phyloP scores from a whole-genome alignment of 2,888 invertebrate genomes.

The Drosophila lacicola region DNA sequence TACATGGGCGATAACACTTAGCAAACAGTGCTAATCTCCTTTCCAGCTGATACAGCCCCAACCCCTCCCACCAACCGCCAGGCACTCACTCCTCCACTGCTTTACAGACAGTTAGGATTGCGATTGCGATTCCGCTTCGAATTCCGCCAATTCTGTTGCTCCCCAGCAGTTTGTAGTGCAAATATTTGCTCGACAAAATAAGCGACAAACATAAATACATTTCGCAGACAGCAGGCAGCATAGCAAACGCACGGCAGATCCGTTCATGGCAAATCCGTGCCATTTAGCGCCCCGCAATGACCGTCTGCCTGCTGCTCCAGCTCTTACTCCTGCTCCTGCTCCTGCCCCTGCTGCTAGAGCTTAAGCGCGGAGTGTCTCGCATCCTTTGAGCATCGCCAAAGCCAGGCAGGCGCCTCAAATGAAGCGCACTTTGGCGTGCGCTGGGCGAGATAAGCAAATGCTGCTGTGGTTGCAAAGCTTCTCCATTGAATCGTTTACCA shows the following conservation, averaged over 20 bases:
- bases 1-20: slow-evolving; percentile 76
- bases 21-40: slow-evolving; percentile 73
- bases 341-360: slow-evolving; percentile 13
- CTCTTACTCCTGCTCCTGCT: slow-evolving; percentile 13
- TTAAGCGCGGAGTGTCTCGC: slow-evolving; percentile 20
- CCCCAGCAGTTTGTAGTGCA: slow-evolving; percentile 51
- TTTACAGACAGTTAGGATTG: slow-evolving; percentile 7
- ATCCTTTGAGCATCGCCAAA: slow-evolving; percentile 62
- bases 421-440: slow-evolving; percentile 75
- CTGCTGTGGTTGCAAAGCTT: slow-evolving; percentile 61
- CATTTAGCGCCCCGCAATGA: slow-evolving; percentile 66
- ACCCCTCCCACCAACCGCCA: no score
- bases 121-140: slow-evolving; percentile 28
- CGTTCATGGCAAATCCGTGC: slow-evolving; percentile 66
- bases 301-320: slow-evolving; percentile 45
- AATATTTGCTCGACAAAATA: slow-evolving; percentile 74
- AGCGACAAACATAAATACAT: slow-evolving; percentile 71
- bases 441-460: slow-evolving; percentile 72
- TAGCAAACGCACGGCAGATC: slow-evolving; percentile 41
- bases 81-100: slow-evolving; percentile 7
- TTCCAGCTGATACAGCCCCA: slow-evolving; percentile 42
- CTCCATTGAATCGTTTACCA: slow-evolving; percentile 67
- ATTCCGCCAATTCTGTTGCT: slow-evolving; percentile 11
- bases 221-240: slow-evolving; percentile 33
- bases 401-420: slow-evolving; percentile 61